Evolutionary conservation across 2,797 vertebrate species (phyloP).

Genomic region (Poecile montanus): DNA sequence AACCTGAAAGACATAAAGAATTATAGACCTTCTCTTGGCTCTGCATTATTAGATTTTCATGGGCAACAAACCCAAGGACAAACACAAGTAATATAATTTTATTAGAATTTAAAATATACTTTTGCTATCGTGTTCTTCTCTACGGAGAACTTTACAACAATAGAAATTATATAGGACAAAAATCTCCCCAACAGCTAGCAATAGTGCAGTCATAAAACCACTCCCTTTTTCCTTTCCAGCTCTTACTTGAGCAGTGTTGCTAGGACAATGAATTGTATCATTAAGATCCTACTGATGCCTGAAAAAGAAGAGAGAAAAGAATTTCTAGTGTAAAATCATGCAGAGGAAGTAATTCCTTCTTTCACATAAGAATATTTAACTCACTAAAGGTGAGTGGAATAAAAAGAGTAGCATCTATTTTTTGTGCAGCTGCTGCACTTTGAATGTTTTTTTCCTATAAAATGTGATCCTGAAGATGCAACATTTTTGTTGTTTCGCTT

Average conservation of each 20-base stretch:
- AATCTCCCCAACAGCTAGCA: neutral
- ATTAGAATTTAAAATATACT: neutral
- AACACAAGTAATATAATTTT: neutral
- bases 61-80: neutral
- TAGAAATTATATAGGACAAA: neutral
- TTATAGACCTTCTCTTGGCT: neutral
- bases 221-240: neutral
- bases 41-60: neutral
- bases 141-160: neutral
- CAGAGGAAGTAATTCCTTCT: neutral
- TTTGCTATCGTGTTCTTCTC: neutral
- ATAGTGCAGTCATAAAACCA: neutral
- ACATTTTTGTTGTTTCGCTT: too few relatives aligned
- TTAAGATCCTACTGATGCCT: neutral
- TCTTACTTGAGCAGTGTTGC: neutral
- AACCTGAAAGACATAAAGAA: neutral
- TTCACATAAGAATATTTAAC: neutral
- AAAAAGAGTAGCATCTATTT: neutral
- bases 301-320: neutral
- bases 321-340: neutral
- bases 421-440: neutral
- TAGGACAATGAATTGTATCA: neutral
- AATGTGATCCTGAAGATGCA: neutral
- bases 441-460: neutral
- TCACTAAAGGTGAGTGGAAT: neutral